phyloP scores from a whole-genome alignment of 1,140 invertebrate species.

The Heterodera carotae region DNA sequence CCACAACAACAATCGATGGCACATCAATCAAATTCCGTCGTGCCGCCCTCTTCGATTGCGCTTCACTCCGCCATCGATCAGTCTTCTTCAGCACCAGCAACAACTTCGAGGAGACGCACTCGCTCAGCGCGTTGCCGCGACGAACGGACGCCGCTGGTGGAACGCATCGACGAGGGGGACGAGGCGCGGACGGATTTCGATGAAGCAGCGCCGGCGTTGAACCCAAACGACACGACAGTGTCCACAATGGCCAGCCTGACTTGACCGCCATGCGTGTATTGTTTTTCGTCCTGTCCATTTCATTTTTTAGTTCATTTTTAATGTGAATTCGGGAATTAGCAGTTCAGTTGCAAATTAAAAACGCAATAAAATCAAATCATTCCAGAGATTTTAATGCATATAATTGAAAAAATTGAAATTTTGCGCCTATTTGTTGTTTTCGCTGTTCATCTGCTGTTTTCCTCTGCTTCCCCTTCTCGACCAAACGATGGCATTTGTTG shows the following conservation, averaged over 20 bases:
- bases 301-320: neutral
- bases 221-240: constrained; percentile 21
- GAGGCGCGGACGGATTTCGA: neutral
- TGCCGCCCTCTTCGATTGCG: neutral
- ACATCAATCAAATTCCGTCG: no score
- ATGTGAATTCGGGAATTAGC: neutral
- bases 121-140: neutral
- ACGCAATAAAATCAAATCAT: no score
- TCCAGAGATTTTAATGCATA: no score
- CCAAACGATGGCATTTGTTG: neutral
- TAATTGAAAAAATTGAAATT: neutral
- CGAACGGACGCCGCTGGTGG: constrained; percentile 26
- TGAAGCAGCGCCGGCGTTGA: neutral
- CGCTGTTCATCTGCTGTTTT: neutral
- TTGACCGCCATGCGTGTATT: neutral
- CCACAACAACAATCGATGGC: neutral
- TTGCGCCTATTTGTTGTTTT: no score
- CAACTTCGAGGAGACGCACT: no score
- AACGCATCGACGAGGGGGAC: neutral
- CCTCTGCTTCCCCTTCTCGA: neutral
- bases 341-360: no score
- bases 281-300: neutral
- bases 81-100: neutral
- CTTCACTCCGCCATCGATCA: neutral
- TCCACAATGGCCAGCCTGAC: constrained; percentile 28